These are phyloP conservation scores for Falco peregrinus DNA, from an alignment of 2,797 vertebrate genomes.

Conservation along the genomic window DNA sequence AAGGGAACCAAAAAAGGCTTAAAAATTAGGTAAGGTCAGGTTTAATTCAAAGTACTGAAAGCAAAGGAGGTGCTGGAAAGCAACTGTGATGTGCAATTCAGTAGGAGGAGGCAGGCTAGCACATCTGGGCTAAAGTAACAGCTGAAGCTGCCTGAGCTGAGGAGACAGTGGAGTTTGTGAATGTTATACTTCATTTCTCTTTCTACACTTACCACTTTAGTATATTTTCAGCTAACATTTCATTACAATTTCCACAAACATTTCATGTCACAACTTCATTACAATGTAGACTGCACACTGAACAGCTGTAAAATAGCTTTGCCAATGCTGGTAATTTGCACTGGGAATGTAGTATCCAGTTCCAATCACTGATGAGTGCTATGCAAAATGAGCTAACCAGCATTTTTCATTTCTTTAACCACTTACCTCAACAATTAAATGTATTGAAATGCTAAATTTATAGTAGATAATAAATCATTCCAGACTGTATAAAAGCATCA, in stretches of 20 bases:
- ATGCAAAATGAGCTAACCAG: background rate
- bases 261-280: constrained; percentile 42
- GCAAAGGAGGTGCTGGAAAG: background rate
- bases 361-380: constrained; percentile 1
- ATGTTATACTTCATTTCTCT: constrained; percentile 1
- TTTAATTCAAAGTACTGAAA: background rate
- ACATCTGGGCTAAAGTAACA: background rate
- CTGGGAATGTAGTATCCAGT: constrained; percentile 19
- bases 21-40: background rate
- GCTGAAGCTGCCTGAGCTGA: background rate
- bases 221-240: constrained; percentile 62
- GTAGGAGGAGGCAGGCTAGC: background rate
- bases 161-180: background rate
- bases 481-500: constrained; percentile 9
- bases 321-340: constrained; percentile 45
- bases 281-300: background rate
- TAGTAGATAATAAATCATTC: constrained; percentile 13
- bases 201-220: background rate
- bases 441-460: background rate
- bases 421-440: constrained; percentile 51
- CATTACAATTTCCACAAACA: constrained; percentile 50
- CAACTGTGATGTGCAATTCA: accelerated
- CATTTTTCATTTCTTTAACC: constrained; percentile 54
- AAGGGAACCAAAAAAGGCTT: background rate
- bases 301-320: constrained; percentile 58